These are phyloP conservation scores for Ommatoiulus sabulosus DNA, from an alignment of 2,888 invertebrate species.

Conservation along the genomic window DNA sequence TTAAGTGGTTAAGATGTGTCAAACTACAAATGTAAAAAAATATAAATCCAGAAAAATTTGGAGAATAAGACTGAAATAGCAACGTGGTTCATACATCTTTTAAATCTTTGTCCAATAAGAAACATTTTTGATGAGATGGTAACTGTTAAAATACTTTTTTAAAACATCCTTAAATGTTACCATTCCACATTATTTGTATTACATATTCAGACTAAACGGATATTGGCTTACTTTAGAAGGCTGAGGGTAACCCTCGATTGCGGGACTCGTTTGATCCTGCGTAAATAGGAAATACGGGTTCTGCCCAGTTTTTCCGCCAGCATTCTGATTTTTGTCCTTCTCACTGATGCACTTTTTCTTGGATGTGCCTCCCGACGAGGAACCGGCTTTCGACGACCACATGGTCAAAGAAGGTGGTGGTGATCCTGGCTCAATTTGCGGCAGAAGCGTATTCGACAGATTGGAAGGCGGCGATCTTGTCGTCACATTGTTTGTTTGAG, in stretches of 20 bases:
- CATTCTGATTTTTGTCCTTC: slow-evolving; percentile 15
- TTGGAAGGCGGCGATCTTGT: neutral
- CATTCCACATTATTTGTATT: no score
- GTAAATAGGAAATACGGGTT: slow-evolving; percentile 13
- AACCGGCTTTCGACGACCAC: slow-evolving; percentile 45
- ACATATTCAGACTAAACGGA: neutral
- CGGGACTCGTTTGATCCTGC: slow-evolving; percentile 10
- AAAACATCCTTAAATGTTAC: no score
- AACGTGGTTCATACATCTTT: no score
- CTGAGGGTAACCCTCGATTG: slow-evolving; percentile 32
- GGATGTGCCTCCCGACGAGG: neutral
- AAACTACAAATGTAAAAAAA: no score
- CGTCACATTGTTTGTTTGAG: neutral
- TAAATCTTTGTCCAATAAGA: no score
- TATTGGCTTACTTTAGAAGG: neutral
- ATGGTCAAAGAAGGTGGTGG: slow-evolving; percentile 11
- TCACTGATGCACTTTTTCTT: slow-evolving; percentile 20
- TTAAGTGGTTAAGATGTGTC: no score
- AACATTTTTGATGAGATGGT: no score
- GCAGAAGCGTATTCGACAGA: slow-evolving; percentile 25
- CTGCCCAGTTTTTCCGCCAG: neutral
- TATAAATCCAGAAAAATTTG: slow-evolving; percentile 33
- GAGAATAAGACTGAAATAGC: neutral
- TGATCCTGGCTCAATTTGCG: neutral
- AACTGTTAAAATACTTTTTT: no score